Conservation (phyloP, 2,797 vertebrate species). For the Nothura maculosa region DNA sequence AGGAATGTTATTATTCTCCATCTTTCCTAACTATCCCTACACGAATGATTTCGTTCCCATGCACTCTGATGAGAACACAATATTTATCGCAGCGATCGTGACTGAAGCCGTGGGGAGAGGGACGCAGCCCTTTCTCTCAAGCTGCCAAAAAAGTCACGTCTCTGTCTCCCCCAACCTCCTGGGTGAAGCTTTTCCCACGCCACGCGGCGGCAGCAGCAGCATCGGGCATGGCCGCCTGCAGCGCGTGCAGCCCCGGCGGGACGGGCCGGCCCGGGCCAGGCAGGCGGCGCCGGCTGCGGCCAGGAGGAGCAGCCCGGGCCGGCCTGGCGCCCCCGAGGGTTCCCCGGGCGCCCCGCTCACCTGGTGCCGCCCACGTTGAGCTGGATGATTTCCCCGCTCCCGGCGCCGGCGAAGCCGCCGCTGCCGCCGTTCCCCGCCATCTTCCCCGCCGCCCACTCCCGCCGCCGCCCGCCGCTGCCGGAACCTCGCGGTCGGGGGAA, state of each 20-base stretch:
- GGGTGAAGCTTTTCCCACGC: not conserved
- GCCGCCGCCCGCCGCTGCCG: not conserved
- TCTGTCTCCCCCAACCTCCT: too few relatives aligned
- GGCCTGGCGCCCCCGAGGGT: too few relatives aligned
- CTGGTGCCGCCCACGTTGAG: constrained; percentile 96
- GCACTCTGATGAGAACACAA: not conserved
- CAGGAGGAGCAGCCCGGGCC: too few relatives aligned
- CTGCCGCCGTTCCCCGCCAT: constrained; percentile 90
- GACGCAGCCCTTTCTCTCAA: not conserved
- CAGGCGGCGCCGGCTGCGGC: not conserved
- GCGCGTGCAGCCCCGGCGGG: too few relatives aligned
- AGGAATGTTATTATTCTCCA: not conserved
- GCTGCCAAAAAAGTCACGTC: not conserved
- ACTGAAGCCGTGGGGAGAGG: not conserved
- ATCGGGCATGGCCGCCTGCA: not conserved
- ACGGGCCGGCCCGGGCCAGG: rapidly evolving
- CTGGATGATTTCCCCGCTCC: constrained; percentile 95
- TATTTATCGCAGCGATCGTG: not conserved
- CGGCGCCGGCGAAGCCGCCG: constrained; percentile 79
- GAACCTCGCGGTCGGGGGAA: not conserved
- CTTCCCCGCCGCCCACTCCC: constrained; percentile 53
- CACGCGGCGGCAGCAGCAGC: too few relatives aligned
- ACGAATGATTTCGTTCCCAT: not conserved
- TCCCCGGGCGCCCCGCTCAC: constrained; percentile 71
- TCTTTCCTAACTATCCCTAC: not conserved